A percentile compares a stretch with the other conserved stretches of the same genome.
These are phyloP conservation scores for Autographa pulchrina DNA, from an alignment of 2,888 invertebrate genomes.

Conservation along the genomic window DNA sequence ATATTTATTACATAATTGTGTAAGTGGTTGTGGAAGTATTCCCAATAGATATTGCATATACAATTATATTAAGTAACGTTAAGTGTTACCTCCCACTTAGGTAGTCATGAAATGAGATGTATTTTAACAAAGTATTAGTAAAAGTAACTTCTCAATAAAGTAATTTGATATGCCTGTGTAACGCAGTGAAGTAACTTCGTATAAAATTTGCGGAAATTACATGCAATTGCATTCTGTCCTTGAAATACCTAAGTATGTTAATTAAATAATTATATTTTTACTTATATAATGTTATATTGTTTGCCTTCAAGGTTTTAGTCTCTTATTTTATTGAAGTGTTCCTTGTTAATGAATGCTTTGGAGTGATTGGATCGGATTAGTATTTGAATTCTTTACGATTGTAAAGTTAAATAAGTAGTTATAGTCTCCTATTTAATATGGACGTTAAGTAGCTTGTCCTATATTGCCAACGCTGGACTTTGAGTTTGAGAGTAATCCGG, in stretches of 20 bases:
- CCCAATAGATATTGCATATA: no score
- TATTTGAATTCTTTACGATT: no score
- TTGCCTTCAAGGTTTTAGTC: background rate
- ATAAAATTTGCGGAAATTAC: constrained; percentile 1
- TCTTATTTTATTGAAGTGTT: background rate
- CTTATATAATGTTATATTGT: background rate
- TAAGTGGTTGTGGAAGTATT: no score
- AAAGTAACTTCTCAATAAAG: background rate
- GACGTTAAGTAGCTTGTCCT: no score
- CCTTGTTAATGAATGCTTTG: background rate
- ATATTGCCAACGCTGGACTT: no score
- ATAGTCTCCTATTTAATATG: no score
- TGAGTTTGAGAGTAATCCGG: no score
- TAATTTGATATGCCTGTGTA: constrained; percentile 4
- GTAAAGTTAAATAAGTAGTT: no score
- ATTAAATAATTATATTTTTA: constrained; percentile 4
- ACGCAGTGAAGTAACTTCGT: background rate
- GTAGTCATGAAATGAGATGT: no score
- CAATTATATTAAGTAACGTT: no score
- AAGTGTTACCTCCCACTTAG: background rate
- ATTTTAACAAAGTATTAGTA: no score
- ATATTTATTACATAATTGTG: no score
- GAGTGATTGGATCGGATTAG: background rate
- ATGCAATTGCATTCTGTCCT: constrained; percentile 1
- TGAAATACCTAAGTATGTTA: background rate